Base-by-base conservation (phyloP, 2,797 vertebrate species). In the Pipistrellus kuhlii region DNA sequence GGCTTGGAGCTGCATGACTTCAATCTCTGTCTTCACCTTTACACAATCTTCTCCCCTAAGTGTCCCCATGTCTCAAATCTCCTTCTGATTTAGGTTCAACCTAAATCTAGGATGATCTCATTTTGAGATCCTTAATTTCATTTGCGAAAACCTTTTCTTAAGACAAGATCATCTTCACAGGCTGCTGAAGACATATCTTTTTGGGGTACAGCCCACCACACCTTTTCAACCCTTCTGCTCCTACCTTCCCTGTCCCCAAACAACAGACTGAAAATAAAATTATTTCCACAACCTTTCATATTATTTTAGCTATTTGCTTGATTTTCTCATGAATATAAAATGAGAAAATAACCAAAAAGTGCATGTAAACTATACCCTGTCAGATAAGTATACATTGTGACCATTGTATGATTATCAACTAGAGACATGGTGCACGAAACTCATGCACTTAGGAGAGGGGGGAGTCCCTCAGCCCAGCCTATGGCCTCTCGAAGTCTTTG, bases 301-400 rank as follows among this genome's bases (percentile, higher is more conserved):
- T 57, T 44, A 2, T 77, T 68, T 83, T 73, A 12, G 14, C 14
- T 55, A 59, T 73, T 18, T 69, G 8, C 8, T 71, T 92, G 46
- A 4, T 44, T 68, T 85, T 75, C 30, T 84, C 57, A 23, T 41
- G 32, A 89, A 78, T 84, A 71, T 27, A 81, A 89, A 91, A 83
- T 46, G 32, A 94, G 53, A 92, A 95, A 94, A 85, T 76, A 82
- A 80, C 25, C 66, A n/a, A n/a, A 85, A 44, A 92, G 20, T 17
- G 85, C 93, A 15, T 93, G 93, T 88, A 96, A 80, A 81, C 97
- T 93, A 93, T 94, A 94, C 80, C 80, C 95, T 82, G 66, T 80
- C 93, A 96, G 93, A 93, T 14, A 96, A 97, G 88, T 84, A 75
- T 94, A 90, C 9, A 10, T 30, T 6, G n/a, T 27, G 23, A 85